Evolutionary conservation across 2,888 invertebrate genomes (phyloP).

Genomic region (Fabriciana adippe): DNA sequence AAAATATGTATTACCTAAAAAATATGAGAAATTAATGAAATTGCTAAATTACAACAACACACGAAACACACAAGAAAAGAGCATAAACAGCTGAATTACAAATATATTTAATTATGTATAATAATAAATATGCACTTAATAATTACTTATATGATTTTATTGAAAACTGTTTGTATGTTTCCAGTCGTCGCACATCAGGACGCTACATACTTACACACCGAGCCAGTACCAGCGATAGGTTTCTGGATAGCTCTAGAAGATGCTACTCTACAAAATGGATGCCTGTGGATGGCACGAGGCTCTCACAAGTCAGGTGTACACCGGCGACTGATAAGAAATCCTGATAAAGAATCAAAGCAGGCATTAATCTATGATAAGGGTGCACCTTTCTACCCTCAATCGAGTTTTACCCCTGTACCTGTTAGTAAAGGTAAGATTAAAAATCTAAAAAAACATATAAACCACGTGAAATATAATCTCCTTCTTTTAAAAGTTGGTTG

Average conservation of each 20-base stretch:
- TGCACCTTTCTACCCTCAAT: constrained; percentile 86
- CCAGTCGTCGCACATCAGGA: constrained; percentile 92
- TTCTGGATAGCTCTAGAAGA: constrained; percentile 99
- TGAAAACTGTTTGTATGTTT: constrained; percentile 42
- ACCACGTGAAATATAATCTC: background rate
- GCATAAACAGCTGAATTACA: too few species aligned
- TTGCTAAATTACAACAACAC: too few species aligned
- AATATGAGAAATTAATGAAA: too few species aligned
- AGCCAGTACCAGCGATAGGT: constrained; percentile 90
- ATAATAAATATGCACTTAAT: too few species aligned
- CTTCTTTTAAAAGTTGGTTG: background rate
- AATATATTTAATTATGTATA: too few species aligned
- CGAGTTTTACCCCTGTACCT: constrained; percentile 89
- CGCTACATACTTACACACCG: constrained; percentile 92
- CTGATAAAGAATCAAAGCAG: constrained; percentile 80
- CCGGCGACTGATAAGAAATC: constrained; percentile 86
- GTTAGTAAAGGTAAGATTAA: constrained; percentile 88
- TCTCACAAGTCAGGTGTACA: constrained; percentile 94
- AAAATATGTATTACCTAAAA: too few species aligned
- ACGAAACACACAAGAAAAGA: too few species aligned
- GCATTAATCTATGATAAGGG: constrained; percentile 87
- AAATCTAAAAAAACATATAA: too few species aligned
- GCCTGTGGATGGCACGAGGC: constrained; percentile 94
- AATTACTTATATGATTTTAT: too few species aligned
- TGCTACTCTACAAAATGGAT: constrained; percentile 95